These are phyloP conservation scores for Climacteris rufus DNA, from an alignment of 2,113 vertebrate species.

Conservation along the genomic window DNA sequence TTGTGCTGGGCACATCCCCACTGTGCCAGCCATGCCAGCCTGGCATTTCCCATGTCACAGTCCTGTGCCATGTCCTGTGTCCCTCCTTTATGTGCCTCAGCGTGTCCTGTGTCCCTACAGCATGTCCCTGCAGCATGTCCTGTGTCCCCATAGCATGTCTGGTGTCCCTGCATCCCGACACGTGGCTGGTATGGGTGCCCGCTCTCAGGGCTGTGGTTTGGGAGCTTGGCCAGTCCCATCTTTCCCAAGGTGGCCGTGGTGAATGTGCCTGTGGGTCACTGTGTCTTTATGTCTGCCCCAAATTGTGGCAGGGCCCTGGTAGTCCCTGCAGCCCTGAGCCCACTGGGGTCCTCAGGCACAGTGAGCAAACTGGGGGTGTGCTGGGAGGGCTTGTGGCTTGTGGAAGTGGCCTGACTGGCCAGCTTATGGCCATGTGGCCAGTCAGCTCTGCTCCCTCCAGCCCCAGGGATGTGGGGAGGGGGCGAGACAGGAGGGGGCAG, in stretches of 20 bases:
- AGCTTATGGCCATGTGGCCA: background rate
- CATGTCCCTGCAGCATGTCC: background rate
- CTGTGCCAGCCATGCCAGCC: background rate
- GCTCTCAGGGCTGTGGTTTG: background rate
- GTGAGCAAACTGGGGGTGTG: accelerated
- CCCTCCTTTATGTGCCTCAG: background rate
- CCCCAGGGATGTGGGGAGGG: background rate
- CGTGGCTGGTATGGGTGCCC: background rate
- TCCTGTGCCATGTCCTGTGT: background rate
- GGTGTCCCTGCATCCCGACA: background rate
- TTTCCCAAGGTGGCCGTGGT: accelerated
- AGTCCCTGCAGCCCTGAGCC: background rate
- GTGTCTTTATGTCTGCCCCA: background rate
- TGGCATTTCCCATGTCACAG: accelerated
- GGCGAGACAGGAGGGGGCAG: background rate
- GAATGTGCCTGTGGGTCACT: background rate
- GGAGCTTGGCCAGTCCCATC: background rate
- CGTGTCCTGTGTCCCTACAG: background rate
- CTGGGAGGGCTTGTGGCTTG: background rate
- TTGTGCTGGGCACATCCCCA: background rate
- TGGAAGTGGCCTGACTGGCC: background rate
- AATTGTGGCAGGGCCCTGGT: background rate
- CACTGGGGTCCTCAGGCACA: background rate
- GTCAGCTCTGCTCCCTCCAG: background rate
- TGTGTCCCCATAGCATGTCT: background rate